These are phyloP conservation scores for Perdita meconis DNA, from an alignment of 2,888 invertebrate species.

Conservation along the genomic window DNA sequence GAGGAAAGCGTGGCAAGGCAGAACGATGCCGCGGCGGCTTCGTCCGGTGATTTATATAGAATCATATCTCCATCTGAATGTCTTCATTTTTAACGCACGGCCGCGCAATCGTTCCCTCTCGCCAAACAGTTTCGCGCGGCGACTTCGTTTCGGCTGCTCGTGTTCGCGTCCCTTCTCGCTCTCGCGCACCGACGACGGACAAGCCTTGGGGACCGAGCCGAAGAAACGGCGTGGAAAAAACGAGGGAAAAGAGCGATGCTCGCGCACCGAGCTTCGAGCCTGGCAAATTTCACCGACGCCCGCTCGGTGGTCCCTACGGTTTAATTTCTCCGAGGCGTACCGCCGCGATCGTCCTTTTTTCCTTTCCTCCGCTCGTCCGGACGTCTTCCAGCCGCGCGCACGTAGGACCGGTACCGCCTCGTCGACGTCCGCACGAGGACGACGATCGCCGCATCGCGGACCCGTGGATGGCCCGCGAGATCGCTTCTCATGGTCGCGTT, in stretches of 20 bases:
- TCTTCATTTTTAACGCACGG: conserved; percentile 82
- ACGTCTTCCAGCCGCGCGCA: conserved; percentile 1
- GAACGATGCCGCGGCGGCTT: conserved; percentile 65
- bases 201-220: conserved; percentile 2
- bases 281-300: conserved; percentile 56
- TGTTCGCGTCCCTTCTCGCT: conserved; percentile 38
- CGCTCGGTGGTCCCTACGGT: conserved; percentile 65
- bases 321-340: conserved; percentile 53
- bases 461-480: conserved; percentile 11
- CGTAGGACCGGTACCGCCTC: conserved; percentile 8
- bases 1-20: conserved; percentile 58
- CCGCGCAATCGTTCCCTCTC: conserved; percentile 67
- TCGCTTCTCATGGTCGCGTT: conserved; percentile 40
- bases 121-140: conserved; percentile 44
- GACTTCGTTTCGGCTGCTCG: conserved; percentile 58
- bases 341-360: conserved; percentile 7
- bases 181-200: not conserved
- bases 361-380: not conserved
- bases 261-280: conserved; percentile 37
- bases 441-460: conserved; percentile 24
- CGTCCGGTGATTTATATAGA: conserved; percentile 81
- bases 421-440: conserved; percentile 17
- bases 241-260: conserved; percentile 28
- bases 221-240: conserved; percentile 25
- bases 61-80: conserved; percentile 83